Evolutionary conservation across 2,797 vertebrate genomes (phyloP), one percentile per base, ranked within the genome.

Genomic region (Acrossocheilus wenchowensis): DNA sequence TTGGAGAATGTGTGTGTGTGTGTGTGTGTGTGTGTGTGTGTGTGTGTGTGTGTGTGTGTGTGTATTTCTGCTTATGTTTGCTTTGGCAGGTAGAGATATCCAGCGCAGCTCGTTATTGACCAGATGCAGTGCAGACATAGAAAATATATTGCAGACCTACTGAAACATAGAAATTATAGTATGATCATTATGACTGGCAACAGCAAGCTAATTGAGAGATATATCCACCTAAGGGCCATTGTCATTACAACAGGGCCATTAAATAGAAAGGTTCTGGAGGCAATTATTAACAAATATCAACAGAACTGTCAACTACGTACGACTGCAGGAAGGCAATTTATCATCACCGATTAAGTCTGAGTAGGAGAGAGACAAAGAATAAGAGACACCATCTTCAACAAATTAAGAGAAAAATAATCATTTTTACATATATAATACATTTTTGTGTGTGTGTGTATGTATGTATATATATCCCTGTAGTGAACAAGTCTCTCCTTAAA

Each of bases 141-240:
- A 66, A 80, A 80, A 68, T 21, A 41, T 34, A 26, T 26, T 52
- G 8, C 36, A 73, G 78, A 77, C 41, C 68, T 43, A 79, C 78
- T 30, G 5, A 50, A 71, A 73, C 52, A 15, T 68, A 60, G 78
- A 10, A 75, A 36, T 62, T 12, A 80, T 54, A 52, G 52, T 34
- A 43, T 83, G 57, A 69, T 6, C 19, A 75, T 64, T 84, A 50
- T 3, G 57, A 66, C 54, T 41, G 66, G 15, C 41, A 50, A 60
- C 64, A 85, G 74, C 57, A 69, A 82, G 78, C 30, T 78, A 80
- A 86, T 41, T 69, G 80, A 74, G 41, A 57, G 84, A 60, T 78
- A 39, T 50, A 54, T 83, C 60, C 48, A 39, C 68, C 54, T 21
- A 26, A 43, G 36, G 54, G 84, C 54, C 36, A 26, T 79, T 74